Base-by-base conservation (phyloP, 2,113 vertebrate species). In the Beaufortia kweichowensis region DNA sequence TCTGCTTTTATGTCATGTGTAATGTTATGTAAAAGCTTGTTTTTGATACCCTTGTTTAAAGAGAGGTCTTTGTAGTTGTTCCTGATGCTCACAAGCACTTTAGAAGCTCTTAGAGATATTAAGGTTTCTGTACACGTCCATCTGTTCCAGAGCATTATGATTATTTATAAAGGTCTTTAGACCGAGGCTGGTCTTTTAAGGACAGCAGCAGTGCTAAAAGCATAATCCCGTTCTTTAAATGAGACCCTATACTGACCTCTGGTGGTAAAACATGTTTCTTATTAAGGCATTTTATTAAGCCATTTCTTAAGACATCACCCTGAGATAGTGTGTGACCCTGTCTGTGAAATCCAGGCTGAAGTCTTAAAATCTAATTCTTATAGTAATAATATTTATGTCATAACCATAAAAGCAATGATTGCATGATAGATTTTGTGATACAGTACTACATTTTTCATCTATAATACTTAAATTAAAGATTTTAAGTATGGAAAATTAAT, bases 171-270 rank as follows among this genome's bases (percentile, higher is more conserved):
- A 63, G 23, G 48, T 69, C 43, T 83, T 82, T 76, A 75, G 81
- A 61, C 81, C 82, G 79, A 87, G 86, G 15, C 83, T 86, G 87
- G 86, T 88, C 85, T 85, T 90, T 84, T 89, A 84, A 90, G 90
- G 85, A 89, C 87, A 89, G 66, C 53, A 86, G 83, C 76, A 78
- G 85, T 84, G 78, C 84, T 80, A 77, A 76, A 80, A 79, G 70
- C 73, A 23, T 1, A 24, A 57, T 35, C 33, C 4, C 71, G 21
- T 6, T 11, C 3, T 5, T 23, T 10, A 50, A 28, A 23, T 62
- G 24, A 79, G 61, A 75, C 82, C 61, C 87, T 87, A 77, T 84
- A 81, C 77, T 83, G 89, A 83, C 87, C 86, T 85, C 91, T 87
- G 63, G 86, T 89, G 91, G 87, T n/a, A 4, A 6, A 57, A 41